Conservation (phyloP, 2,888 invertebrate species). For the Mesorhabditis spiculigera region DNA sequence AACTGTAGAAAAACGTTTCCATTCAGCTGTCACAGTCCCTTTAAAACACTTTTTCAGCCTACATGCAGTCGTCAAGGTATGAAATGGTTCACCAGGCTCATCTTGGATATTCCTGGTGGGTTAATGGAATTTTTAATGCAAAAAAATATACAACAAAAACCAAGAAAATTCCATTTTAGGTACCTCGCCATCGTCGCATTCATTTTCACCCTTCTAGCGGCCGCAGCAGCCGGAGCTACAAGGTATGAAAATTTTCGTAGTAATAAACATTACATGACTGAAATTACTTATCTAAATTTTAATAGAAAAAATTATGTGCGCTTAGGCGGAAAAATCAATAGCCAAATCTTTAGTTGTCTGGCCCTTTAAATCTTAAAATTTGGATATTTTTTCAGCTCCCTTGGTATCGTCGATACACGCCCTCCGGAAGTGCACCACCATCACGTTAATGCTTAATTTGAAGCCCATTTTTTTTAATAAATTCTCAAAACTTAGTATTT, state of each 20-base stretch:
- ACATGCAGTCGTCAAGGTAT: constrained; percentile 31
- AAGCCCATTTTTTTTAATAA: too few relatives aligned
- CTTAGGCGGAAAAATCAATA: too few relatives aligned
- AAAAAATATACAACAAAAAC: too few relatives aligned
- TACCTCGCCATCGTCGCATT: constrained; percentile 26
- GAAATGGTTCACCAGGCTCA: constrained; percentile 35
- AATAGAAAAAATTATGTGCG: too few relatives aligned
- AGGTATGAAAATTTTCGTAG: not conserved
- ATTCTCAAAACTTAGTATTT: too few relatives aligned
- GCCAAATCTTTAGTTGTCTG: not conserved
- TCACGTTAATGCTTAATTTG: too few relatives aligned
- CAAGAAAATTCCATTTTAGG: not conserved
- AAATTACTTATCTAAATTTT: too few relatives aligned
- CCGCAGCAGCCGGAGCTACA: constrained; percentile 16
- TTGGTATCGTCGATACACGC: not conserved
- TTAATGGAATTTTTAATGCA: not conserved
- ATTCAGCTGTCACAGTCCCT: too few relatives aligned
- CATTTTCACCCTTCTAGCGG: constrained; percentile 27
- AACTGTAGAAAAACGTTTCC: too few relatives aligned
- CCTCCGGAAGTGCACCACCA: not conserved
- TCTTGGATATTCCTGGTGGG: constrained; percentile 39
- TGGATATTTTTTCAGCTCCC: not conserved
- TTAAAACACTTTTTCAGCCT: constrained; percentile 20
- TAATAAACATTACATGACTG: too few relatives aligned
- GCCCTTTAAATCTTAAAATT: not conserved